These are phyloP conservation scores for Ciconia boyciana DNA, from an alignment of 2,113 vertebrate species.

Conservation along the genomic window DNA sequence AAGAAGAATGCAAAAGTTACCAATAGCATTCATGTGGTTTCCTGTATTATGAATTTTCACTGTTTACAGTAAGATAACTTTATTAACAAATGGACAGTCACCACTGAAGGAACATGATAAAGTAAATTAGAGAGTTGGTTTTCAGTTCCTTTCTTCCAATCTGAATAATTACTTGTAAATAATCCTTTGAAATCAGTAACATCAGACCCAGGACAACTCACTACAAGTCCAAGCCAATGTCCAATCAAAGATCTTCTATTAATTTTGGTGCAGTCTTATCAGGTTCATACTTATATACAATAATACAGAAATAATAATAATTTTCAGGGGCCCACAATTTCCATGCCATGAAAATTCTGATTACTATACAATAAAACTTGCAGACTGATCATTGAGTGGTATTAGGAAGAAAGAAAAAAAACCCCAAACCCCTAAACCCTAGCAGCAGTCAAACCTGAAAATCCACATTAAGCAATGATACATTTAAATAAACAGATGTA, in stretches of 20 bases:
- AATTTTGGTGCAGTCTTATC: not conserved
- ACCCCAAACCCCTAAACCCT: not conserved
- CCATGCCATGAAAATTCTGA: not conserved
- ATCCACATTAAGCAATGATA: not conserved
- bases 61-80: not conserved
- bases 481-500: not conserved
- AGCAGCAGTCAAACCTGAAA: not conserved
- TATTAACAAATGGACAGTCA: not conserved
- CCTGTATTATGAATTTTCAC: not conserved
- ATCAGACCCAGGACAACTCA: not conserved
- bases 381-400: not conserved
- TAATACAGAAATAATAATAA: not conserved
- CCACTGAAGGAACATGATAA: not conserved
- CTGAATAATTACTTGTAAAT: not conserved
- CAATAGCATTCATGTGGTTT: not conserved
- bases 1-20: conserved; percentile 25
- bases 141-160: not conserved
- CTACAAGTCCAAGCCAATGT: not conserved
- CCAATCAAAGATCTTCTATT: not conserved
- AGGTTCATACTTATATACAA: not conserved
- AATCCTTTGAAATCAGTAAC: not conserved
- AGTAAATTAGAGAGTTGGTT: not conserved
- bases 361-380: not conserved
- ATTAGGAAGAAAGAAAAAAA: not conserved
- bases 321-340: not conserved